A percentile compares a stretch with the other conserved stretches of the same genome.
phyloP scores from a whole-genome alignment of 2,113 vertebrate genomes.

The Tupaia chinensis region DNA sequence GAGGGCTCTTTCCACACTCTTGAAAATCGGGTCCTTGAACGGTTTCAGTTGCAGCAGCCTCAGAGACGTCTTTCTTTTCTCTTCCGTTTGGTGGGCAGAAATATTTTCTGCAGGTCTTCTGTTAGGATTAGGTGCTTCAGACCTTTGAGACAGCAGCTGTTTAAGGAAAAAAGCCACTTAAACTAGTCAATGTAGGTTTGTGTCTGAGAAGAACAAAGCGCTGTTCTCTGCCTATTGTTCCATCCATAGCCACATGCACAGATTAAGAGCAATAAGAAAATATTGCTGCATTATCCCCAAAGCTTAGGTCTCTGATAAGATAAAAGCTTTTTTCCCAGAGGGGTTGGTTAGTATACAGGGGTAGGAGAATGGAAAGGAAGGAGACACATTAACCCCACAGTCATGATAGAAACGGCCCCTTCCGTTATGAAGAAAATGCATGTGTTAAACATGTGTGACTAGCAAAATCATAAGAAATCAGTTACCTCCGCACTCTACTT shows the following conservation, averaged over 20 bases:
- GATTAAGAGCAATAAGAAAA: slow-evolving; percentile 84
- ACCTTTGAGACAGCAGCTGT: slow-evolving; percentile 74
- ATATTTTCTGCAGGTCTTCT: background rate
- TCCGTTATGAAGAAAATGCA: slow-evolving; percentile 43
- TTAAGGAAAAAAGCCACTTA: background rate
- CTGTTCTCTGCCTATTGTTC: slow-evolving; percentile 72
- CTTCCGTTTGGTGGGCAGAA: slow-evolving; percentile 70
- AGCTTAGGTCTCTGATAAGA: slow-evolving; percentile 70
- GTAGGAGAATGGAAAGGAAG: slow-evolving; percentile 55
- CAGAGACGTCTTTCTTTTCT: slow-evolving; percentile 74
- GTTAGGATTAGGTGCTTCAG: slow-evolving; percentile 29
- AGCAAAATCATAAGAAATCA: background rate
- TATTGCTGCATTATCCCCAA: slow-evolving; percentile 79
- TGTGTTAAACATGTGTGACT: background rate
- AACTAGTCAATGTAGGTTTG: slow-evolving; percentile 73
- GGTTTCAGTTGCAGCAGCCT: slow-evolving; percentile 64
- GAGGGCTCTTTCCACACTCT: slow-evolving; percentile 57
- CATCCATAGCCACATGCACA: slow-evolving; percentile 77
- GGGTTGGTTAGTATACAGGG: slow-evolving; percentile 21
- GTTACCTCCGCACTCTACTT: slow-evolving; percentile 32
- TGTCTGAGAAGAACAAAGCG: slow-evolving; percentile 77
- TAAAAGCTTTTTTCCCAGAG: slow-evolving; percentile 67
- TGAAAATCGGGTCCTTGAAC: slow-evolving; percentile 31
- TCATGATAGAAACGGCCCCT: background rate
- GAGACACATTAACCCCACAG: slow-evolving; percentile 35